A percentile compares a stretch with the other conserved stretches of the same genome.
Conservation (phyloP, 2,113 vertebrate genomes). For the Corynorhinus townsendii region DNA sequence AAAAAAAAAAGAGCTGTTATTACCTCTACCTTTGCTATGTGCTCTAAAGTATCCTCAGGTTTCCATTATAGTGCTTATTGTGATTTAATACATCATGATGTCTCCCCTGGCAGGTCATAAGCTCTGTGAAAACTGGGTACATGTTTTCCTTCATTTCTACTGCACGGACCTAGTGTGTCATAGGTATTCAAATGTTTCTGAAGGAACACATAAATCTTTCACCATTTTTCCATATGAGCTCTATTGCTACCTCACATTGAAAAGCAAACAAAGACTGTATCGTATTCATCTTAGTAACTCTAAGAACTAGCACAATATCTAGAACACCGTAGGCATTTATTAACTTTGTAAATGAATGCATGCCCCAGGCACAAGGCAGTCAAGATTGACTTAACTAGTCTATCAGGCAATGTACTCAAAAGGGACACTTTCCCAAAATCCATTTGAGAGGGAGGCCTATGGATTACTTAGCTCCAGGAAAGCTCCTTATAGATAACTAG, state of each 20-base stretch:
- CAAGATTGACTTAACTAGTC: background rate
- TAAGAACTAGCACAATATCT: background rate
- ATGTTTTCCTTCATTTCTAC: background rate
- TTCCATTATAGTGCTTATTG: background rate
- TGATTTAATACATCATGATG: background rate
- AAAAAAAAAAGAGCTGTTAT: no score
- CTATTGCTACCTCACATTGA: background rate
- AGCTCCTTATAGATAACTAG: background rate
- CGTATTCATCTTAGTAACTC: background rate
- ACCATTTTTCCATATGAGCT: background rate
- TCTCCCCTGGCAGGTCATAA: background rate
- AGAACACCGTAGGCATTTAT: background rate
- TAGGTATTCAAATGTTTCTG: background rate
- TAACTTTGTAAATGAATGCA: background rate
- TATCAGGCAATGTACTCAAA: background rate
- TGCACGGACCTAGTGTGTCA: background rate
- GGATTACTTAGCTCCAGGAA: background rate
- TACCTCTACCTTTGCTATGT: background rate
- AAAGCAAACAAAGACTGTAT: background rate
- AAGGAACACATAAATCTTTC: background rate
- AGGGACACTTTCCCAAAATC: background rate
- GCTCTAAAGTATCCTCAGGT: background rate
- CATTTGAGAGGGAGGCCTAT: background rate
- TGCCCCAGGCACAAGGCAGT: background rate
- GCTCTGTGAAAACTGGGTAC: background rate